Evolutionary conservation across 2,888 invertebrate species (phyloP), one percentile per base, ranked within the genome.

Genomic region (Lasioglossum figueresi): DNA sequence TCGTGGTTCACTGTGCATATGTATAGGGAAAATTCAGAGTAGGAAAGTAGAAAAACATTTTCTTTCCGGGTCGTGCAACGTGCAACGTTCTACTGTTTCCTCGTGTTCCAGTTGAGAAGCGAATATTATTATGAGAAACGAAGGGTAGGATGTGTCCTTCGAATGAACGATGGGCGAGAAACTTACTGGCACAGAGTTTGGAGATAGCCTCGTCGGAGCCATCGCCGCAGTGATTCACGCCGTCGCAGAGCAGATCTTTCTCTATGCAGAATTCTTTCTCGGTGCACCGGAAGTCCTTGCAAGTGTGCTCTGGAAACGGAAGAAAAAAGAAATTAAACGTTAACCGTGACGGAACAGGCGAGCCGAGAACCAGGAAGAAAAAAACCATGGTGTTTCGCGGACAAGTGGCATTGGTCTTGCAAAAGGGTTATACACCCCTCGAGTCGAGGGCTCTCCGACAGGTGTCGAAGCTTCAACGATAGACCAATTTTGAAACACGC

Each of bases 191-290:
- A 96, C 99, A 99, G 91, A 98, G 96, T 87, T 97, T 97, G 93
- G 97, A 97, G 93, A 97, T 97, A 91, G 97, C 97, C 95, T 99
- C 99, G 94, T 99, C 99, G 76, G 98, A 98, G 89, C 98, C 98
- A 95, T 99, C 98, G 76, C 98, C 98, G 95, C 99, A 99, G 95
- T 99, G 99, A 95, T 98, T 98, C 89, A 99, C 97, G 83, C 97
- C 97, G 95, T 99, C 99, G 96, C 99, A 99, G 91, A 98, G 97
- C 85, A 99, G 96, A 95, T 98, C 98, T 85, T 97, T 97, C 95
- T 98, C 97, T 93, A 99, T 98, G 96, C 99, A 99, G 96, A 98
- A 98, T 95, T 98, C 97, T 89, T 98, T 97, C 93, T 97, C 96
- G 93, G 97, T 97, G 95, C 99, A 99, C 90, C 98, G 96, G 95